Conservation (phyloP, 2,888 invertebrate genomes). For the Neocrepidodera transversa region DNA sequence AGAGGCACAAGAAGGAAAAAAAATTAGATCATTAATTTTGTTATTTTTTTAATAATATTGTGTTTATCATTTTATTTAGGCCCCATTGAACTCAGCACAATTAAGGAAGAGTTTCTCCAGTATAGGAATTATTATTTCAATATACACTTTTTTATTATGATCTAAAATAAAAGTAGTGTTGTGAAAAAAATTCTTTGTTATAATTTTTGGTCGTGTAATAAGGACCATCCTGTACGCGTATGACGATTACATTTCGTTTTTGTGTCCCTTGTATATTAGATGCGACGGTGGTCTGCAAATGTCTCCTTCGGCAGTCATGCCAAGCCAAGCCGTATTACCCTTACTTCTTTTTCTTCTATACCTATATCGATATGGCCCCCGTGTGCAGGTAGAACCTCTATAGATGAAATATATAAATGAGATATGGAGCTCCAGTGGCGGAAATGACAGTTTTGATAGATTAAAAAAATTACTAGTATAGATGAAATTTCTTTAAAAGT, state of each 20-base stretch:
- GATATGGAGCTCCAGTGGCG: constrained; percentile 21
- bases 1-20: no score
- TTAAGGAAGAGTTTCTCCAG: no score
- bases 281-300: constrained; percentile 14
- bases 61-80: no score
- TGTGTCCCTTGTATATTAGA: constrained; percentile 13
- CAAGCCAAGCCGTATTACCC: constrained; percentile 1
- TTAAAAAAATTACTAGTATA: not conserved
- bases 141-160: no score
- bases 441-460: not conserved
- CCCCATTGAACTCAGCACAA: no score
- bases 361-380: constrained; percentile 9
- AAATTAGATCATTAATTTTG: no score
- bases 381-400: constrained; percentile 12
- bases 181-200: no score
- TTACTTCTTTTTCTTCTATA: not conserved
- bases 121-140: no score
- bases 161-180: no score
- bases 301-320: constrained; percentile 7
- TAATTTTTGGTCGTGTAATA: no score
- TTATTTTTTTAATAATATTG: no score
- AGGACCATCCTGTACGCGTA: not conserved
- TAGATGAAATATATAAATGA: constrained; percentile 18
- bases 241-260: constrained; percentile 8
- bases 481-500: no score